Base-by-base conservation (phyloP, 2,888 invertebrate species). In the Elysia crispata region DNA sequence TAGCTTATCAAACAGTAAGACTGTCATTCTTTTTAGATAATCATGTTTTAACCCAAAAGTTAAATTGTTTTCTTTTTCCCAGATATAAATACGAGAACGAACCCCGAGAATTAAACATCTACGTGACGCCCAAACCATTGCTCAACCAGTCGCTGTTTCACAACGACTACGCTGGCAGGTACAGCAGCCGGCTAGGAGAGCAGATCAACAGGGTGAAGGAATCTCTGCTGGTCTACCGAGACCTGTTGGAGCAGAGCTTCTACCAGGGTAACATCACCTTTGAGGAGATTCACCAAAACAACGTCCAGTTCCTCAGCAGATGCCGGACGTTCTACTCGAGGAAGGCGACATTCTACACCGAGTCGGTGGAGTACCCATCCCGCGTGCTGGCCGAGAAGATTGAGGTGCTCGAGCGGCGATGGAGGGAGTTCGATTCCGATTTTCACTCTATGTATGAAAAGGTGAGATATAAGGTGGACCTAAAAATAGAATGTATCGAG, bases 71-170 rank as follows among this genome's bases (percentile, higher is more conserved):
- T n/a, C n/a, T n/a, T n/a, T n/a, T n/a, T n/a, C n/a, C 41, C 41
- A 41, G 41, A 11, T 88, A 87, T 73, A 85, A 84, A 70, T 89
- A 83, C 81, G 64, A 82, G 33, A 81, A 78, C 1, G 81, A 85
- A 18, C 49, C 79, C 0, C 76, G 87, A 60, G 33, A 79, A 0
- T 81, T 86, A 50, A 88, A 88, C 72, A n/a, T 57, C 0, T 85
- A 81, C 70, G 85, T 88, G 6, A 85, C 85, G 1, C 89, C 89
- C 0, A 87, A 84, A 76, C 81, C 78, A 49, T 81, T 89, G 20
- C 28, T 89, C 57, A 83, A 83, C 11, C 67, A 85, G 11, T 84
- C 88, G 5, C 80, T 88, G 30, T n/a, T 75, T 30, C 77, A 86
- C 31, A 85, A 84, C 23, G 15, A 1, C n/a, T 86, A 86, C 72